Evolutionary conservation across 2,113 vertebrate species (phyloP).

Genomic region (Corythoichthys intestinalis): DNA sequence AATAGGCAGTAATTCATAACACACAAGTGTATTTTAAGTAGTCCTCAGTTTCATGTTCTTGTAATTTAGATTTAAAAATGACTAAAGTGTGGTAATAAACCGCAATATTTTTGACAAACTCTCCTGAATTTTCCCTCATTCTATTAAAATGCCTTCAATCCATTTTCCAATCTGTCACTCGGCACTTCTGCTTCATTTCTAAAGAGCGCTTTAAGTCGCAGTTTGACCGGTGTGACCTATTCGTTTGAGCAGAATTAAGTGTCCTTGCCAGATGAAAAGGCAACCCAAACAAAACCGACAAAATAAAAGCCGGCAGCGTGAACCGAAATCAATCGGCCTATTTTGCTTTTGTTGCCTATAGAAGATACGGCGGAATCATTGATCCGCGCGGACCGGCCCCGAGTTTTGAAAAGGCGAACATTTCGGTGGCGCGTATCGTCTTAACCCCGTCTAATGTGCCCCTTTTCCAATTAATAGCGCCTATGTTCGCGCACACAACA

Average conservation of each 20-base stretch:
- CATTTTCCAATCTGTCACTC: slow-evolving; percentile 13
- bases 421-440: not conserved
- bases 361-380: slow-evolving; percentile 53
- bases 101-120: not conserved
- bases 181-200: slow-evolving; percentile 46
- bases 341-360: slow-evolving; percentile 48
- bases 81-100: not conserved
- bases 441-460: slow-evolving; percentile 42
- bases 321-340: slow-evolving; percentile 68
- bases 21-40: not conserved
- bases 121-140: not conserved
- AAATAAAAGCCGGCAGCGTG: slow-evolving; percentile 60
- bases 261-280: slow-evolving; percentile 74
- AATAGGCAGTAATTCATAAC: not conserved
- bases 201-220: slow-evolving; percentile 64
- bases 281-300: slow-evolving; percentile 40
- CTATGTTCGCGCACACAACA: slow-evolving; percentile 37
- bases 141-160: slow-evolving; percentile 10
- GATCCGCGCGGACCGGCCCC: slow-evolving; percentile 23
- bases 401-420: not conserved
- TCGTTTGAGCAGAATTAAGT: slow-evolving; percentile 74
- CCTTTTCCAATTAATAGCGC: slow-evolving; percentile 42
- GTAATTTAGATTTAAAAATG: too few species aligned
- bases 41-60: not conserved
- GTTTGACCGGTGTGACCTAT: slow-evolving; percentile 66